These are phyloP conservation scores for Eptesicus fuscus DNA, from an alignment of 2,113 vertebrate species.

Conservation along the genomic window DNA sequence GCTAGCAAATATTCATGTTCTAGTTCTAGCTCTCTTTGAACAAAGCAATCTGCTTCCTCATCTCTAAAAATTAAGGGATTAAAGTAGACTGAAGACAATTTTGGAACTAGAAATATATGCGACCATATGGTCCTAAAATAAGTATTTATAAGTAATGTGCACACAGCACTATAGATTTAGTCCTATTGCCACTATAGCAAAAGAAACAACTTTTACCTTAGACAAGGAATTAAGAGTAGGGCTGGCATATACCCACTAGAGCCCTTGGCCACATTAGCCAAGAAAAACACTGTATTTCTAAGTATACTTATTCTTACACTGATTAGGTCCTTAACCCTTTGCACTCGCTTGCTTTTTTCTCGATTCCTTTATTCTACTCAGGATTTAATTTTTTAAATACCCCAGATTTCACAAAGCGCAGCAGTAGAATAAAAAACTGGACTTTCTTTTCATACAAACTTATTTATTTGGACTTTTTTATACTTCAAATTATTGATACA, in stretches of 20 bases:
- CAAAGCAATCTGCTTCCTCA: slow-evolving; percentile 40
- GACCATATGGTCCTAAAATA: slow-evolving; percentile 28
- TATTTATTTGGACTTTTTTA: no score
- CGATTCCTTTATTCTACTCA: no score
- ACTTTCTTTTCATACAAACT: no score
- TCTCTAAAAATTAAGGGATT: slow-evolving; percentile 50
- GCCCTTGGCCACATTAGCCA: neutral
- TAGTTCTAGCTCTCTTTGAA: slow-evolving; percentile 32
- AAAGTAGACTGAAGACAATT: slow-evolving; percentile 46
- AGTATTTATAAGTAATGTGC: slow-evolving; percentile 42
- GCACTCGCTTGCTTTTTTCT: no score
- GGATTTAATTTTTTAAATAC: no score
- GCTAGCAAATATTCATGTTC: slow-evolving; percentile 3
- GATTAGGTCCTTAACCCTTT: no score
- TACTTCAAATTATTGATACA: no score
- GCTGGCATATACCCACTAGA: neutral
- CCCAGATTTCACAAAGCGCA: no score
- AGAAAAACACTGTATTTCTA: slow-evolving; percentile 5
- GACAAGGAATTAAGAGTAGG: neutral
- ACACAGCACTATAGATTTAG: neutral
- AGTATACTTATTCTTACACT: slow-evolving; percentile 25
- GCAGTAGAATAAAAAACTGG: no score
- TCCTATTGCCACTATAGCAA: neutral
- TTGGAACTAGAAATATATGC: slow-evolving; percentile 6
- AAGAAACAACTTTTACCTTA: slow-evolving; percentile 21